phyloP scores from a whole-genome alignment of 2,797 vertebrate genomes.

The Rhadinocentrus ornatus region DNA sequence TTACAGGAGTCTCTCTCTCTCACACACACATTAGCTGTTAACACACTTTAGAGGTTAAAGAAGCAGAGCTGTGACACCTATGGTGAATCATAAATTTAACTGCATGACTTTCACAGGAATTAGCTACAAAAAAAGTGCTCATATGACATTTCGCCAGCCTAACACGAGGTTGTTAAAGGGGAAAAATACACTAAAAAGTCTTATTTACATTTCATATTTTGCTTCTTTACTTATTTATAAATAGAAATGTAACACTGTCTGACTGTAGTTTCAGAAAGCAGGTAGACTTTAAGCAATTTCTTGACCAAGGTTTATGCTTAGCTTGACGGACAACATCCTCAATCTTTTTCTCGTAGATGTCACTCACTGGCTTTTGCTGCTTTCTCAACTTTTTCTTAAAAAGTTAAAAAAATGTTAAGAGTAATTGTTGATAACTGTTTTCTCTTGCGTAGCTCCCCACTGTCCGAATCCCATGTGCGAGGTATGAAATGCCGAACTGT shows the following conservation, averaged over 20 bases:
- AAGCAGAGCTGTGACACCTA: slow-evolving; percentile 17
- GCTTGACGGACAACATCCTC: not conserved
- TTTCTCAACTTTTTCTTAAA: slow-evolving; percentile 4
- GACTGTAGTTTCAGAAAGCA: slow-evolving; percentile 15
- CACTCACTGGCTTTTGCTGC: not conserved
- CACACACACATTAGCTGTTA: slow-evolving; percentile 19
- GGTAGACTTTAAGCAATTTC: slow-evolving; percentile 30
- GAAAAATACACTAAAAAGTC: not conserved
- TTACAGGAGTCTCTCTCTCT: slow-evolving; percentile 15
- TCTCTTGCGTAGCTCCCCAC: not conserved
- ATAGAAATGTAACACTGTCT: slow-evolving; percentile 45
- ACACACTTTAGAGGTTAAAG: slow-evolving; percentile 20
- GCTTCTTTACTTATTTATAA: slow-evolving; percentile 40
- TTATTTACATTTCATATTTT: slow-evolving; percentile 36
- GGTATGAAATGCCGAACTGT: not conserved
- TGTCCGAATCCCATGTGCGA: not conserved
- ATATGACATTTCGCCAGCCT: slow-evolving; percentile 4
- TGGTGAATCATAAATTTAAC: slow-evolving; percentile 5
- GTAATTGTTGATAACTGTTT: not conserved
- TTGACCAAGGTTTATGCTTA: slow-evolving; percentile 1
- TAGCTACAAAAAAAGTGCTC: not conserved
- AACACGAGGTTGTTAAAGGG: not conserved
- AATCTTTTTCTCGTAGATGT: not conserved
- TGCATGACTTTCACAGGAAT: not conserved
- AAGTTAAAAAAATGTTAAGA: no score